Base-by-base conservation (phyloP, 2,797 vertebrate species). In the Characodon lateralis region DNA sequence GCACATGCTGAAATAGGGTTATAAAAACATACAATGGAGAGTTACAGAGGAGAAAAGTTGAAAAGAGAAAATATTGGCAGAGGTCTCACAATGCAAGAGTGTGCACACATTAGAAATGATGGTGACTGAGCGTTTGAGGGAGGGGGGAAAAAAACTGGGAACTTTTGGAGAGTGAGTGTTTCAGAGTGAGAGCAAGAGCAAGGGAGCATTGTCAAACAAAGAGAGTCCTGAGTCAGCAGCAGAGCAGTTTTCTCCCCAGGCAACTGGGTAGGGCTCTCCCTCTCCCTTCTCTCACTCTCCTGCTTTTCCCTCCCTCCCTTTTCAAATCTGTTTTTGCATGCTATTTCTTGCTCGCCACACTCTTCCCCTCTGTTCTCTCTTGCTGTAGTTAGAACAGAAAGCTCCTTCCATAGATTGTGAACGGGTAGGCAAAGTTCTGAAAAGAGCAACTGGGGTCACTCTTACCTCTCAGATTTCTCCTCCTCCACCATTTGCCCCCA, bases 221-320 rank as follows among this genome's bases (percentile, higher is more conserved):
- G 95, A 96, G 95, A 96, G 92, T 94, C 95, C 96, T 96, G 95
- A 96, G 94, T 96, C 96, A 96, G 96, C 95, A 95, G 82, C 91
- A 89, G 88, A 93, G 85, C 91, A 92, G 93, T 93, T 93, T 94
- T 94, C 94, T 94, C 94, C 92, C 94, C 92, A 95, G 94, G 94
- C 95, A 95, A 93, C 94, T 94, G 92, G 93, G 94, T 93, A 91
- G 94, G 92, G 94, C 92, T 93, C 83, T 85, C 84, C 83, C 86
- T 73, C 87, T 83, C 87, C 76, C 86, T 72, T 63, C 80, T 61
- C 79, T 73, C 78, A 70, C 85, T 59, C 78, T 74, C 71, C 53
- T 65, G 61, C 86, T 79, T 79, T 76, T 71, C 73, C 70, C 82
- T 81, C 87, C 84, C 85, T 85, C 78, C 76, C 73, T 82, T 86